Base-by-base conservation (phyloP, 1,140 invertebrate species). In the Drosophila ambigua region DNA sequence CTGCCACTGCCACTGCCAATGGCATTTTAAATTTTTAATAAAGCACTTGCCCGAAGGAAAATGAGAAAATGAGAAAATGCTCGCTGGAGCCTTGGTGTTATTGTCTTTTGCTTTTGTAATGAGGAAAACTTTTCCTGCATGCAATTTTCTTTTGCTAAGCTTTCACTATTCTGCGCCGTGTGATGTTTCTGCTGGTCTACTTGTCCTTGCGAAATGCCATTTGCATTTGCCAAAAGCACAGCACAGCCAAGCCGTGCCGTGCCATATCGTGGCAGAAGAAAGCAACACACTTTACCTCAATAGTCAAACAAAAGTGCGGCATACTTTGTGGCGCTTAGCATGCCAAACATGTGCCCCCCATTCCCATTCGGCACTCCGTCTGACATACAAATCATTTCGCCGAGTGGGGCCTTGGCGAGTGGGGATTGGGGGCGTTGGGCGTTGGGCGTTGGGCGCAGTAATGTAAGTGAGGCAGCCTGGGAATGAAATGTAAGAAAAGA, bases 331-430 rank as follows among this genome's bases (percentile, higher is more conserved):
- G 63, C 60, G 79, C 66, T 83, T 82, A 64, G 57, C 79, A 88
- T 88, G 65, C 73, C 62, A 59, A 67, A 72, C 76, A 79, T 73
- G 62, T 74, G 63, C 77, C 69, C 52, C 63, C 73, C 73, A 76
- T 77, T 76, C 46, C 73, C 73, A 76, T 77, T 77, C 46, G 51
- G 55, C 66, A 54, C 58, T 51, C 58, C 62, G 72, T 69, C 72
- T 87, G 83, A 88, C 83, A 87, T 73, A 87, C 79, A 87, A 87
- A 87, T 87, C 84, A 87, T 83, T 79, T 79, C 73, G 76, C 51
- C 76, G 76, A 88, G 82, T 81, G 62, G 8, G 44, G 9, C 16
- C 20, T 20, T 1, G 20, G 20, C 20, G 20, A 20, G 20, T 20
- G 20, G 20, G 20, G 20, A 20, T 20, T 20, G 11, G 69, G 35